phyloP scores from a whole-genome alignment of 2,113 vertebrate genomes.

The Grantiella picta region DNA sequence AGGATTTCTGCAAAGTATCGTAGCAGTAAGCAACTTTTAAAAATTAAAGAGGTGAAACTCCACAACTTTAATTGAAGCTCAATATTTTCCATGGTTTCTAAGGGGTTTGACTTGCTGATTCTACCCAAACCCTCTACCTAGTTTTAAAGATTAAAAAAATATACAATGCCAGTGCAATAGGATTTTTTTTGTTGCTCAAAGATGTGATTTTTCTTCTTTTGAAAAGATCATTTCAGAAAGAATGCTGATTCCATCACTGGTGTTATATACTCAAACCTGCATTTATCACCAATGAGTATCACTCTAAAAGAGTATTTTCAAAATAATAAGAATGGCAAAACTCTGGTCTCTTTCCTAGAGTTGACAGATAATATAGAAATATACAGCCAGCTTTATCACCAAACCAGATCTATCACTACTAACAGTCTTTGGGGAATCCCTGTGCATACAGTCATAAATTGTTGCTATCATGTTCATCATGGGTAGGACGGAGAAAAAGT shows the following conservation, averaged over 20 bases:
- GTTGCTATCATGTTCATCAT: background rate
- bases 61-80: background rate
- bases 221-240: background rate
- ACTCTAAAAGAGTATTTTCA: background rate
- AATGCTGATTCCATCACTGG: background rate
- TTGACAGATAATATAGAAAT: background rate
- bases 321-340: background rate
- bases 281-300: background rate
- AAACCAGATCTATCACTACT: background rate
- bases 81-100: background rate
- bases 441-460: background rate
- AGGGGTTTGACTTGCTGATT: background rate
- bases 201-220: background rate
- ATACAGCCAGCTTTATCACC: background rate
- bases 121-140: background rate
- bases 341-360: background rate
- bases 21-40: constrained; percentile 27
- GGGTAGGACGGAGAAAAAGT: background rate
- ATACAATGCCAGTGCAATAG: background rate
- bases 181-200: background rate
- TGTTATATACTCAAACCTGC: background rate
- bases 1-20: background rate
- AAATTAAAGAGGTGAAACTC: background rate
- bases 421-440: background rate
- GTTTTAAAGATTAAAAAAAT: background rate